phyloP scores from a whole-genome alignment of 1,140 invertebrate genomes.

The Drosophila tristis region DNA sequence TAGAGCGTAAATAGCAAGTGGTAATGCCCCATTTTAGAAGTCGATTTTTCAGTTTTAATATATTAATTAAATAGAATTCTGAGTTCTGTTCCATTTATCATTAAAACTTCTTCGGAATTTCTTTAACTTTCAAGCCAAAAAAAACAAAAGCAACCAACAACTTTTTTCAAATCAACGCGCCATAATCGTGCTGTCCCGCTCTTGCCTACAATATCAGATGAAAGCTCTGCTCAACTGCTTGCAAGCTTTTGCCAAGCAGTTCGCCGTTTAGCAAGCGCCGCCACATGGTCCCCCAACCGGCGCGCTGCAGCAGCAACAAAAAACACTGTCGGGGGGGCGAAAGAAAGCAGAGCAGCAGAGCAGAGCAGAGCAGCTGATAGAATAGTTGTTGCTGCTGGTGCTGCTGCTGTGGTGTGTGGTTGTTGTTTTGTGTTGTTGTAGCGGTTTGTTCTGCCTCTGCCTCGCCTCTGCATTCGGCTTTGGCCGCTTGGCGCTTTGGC shows the following conservation, averaged over 20 bases:
- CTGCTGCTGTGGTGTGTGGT: background rate
- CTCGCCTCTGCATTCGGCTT: slow-evolving; percentile 34
- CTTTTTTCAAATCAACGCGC: slow-evolving; percentile 7
- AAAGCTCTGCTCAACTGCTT: slow-evolving; percentile 15
- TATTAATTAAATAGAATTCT: too few species aligned
- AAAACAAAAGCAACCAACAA: background rate
- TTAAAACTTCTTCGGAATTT: too few species aligned
- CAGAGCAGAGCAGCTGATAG: slow-evolving; percentile 23
- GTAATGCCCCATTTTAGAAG: too few species aligned
- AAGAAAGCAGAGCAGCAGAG: slow-evolving; percentile 3
- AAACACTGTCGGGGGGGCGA: background rate
- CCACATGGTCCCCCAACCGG: slow-evolving; percentile 6
- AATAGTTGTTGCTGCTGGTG: slow-evolving; percentile 15
- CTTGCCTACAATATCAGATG: background rate
- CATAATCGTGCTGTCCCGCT: background rate
- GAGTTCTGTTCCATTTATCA: too few species aligned
- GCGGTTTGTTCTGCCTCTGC: slow-evolving; percentile 44
- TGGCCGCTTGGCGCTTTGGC: slow-evolving; percentile 29
- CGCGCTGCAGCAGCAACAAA: slow-evolving; percentile 7
- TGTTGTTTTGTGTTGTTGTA: background rate
- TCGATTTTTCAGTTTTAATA: too few species aligned
- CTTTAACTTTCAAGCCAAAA: background rate
- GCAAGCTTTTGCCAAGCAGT: slow-evolving; percentile 33
- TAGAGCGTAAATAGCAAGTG: too few species aligned
- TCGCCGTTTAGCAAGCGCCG: background rate